A percentile compares a stretch with the other conserved stretches of the same genome.
phyloP scores from a whole-genome alignment of 2,797 vertebrate genomes.

The Takifugu rubripes region DNA sequence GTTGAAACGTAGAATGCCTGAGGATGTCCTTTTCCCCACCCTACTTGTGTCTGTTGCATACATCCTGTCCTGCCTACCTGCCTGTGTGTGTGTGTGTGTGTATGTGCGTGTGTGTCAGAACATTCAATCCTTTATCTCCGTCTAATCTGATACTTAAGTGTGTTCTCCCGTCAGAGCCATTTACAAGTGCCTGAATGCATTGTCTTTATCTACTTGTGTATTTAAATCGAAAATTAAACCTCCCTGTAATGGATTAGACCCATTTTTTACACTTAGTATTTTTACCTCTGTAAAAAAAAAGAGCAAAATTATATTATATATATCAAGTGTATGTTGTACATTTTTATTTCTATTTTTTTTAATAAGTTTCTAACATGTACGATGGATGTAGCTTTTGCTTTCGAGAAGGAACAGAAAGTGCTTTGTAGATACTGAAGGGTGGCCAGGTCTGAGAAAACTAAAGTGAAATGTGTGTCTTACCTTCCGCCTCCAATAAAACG shows the following conservation, averaged over 20 bases:
- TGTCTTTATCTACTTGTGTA: constrained; percentile 83
- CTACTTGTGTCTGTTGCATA: constrained; percentile 28
- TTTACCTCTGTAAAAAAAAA: constrained; percentile 88
- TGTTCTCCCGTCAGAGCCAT: constrained; percentile 84
- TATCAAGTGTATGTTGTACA: constrained; percentile 98
- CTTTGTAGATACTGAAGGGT: constrained; percentile 84
- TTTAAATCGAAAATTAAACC: constrained; percentile 70
- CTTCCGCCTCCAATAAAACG: constrained; percentile 74
- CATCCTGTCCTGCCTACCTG: constrained; percentile 18
- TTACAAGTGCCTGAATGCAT: constrained; percentile 90
- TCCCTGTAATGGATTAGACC: constrained; percentile 86
- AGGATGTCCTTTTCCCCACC: constrained; percentile 66
- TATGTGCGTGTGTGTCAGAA: constrained; percentile 27
- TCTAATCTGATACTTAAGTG: constrained; percentile 70
- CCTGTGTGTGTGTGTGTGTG: constrained; percentile 19
- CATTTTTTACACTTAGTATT: constrained; percentile 86
- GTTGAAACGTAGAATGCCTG: constrained; percentile 52
- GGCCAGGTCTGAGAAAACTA: constrained; percentile 65
- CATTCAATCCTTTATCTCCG: constrained; percentile 75
- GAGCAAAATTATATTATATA: constrained; percentile 83
- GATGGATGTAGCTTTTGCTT: constrained; percentile 91
- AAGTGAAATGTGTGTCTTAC: constrained; percentile 69
- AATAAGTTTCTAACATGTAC: constrained; percentile 92
- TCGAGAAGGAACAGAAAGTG: constrained; percentile 77
- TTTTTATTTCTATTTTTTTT: constrained; percentile 88